Percentiles rank a stretch among this genome's conserved stretches.
These are phyloP conservation scores for Thalassaphorura encarpata DNA, from an alignment of 1,140 invertebrate genomes.

Conservation along the genomic window DNA sequence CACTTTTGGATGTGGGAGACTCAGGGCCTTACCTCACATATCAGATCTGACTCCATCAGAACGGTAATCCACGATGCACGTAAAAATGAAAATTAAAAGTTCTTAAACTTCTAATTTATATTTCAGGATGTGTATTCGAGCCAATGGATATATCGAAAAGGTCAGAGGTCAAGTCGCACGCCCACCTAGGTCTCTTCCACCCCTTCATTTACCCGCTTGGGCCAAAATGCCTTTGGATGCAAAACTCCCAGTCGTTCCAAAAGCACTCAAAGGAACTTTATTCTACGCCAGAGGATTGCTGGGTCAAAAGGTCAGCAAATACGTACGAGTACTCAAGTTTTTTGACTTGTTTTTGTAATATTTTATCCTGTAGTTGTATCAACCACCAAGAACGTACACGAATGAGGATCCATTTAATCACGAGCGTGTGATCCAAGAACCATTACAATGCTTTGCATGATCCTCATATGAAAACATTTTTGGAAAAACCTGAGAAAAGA, in stretches of 20 bases:
- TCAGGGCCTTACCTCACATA: too few relatives aligned
- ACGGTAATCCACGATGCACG: too few relatives aligned
- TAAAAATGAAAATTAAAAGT: too few relatives aligned
- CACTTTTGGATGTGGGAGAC: too few relatives aligned
- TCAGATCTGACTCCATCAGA: too few relatives aligned
- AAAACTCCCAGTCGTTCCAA: neutral
- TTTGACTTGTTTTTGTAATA: neutral
- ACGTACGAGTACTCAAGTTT: neutral
- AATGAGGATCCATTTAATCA: neutral
- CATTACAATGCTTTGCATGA: constrained; percentile 40
- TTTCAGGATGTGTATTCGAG: too few relatives aligned
- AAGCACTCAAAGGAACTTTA: neutral
- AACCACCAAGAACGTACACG: neutral
- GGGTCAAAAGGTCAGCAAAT: neutral
- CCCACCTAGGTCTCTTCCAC: neutral
- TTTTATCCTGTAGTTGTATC: neutral
- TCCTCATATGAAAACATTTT: constrained; percentile 37
- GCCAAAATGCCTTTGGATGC: neutral
- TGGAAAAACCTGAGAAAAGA: constrained; percentile 29
- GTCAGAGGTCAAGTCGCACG: neutral
- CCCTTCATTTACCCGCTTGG: neutral
- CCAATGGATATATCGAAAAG: too few relatives aligned
- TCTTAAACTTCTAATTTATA: too few relatives aligned
- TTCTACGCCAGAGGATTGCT: neutral
- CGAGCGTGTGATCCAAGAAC: constrained; percentile 16